A percentile compares a stretch with the other conserved stretches of the same genome.
These are phyloP conservation scores for Pseudorectes ferrugineus DNA, from an alignment of 2,113 vertebrate genomes.

Conservation along the genomic window DNA sequence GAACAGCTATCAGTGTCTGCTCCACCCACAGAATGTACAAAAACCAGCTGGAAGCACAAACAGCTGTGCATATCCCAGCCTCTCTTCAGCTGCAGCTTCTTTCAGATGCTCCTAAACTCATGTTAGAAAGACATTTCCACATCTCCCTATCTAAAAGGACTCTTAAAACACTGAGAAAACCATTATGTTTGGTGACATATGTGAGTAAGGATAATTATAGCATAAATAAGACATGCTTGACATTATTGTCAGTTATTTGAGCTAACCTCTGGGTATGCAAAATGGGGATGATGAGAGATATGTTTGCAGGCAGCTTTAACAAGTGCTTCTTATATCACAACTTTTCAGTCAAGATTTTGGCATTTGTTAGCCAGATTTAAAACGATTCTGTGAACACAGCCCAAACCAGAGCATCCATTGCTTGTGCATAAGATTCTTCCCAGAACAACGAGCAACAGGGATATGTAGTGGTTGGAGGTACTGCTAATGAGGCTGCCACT, in stretches of 20 bases:
- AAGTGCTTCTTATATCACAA: not conserved
- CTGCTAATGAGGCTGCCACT: not conserved
- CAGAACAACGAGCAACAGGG: not conserved
- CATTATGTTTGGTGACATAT: not conserved
- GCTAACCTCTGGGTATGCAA: not conserved
- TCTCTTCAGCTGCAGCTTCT: not conserved
- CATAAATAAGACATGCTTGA: not conserved
- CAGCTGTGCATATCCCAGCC: not conserved
- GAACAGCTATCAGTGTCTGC: conserved; percentile 15
- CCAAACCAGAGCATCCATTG: not conserved
- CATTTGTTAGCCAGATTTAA: not conserved
- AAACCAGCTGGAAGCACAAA: conserved; percentile 28
- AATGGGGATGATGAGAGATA: not conserved
- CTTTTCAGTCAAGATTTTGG: not conserved
- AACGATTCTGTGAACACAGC: not conserved
- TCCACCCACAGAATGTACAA: not conserved
- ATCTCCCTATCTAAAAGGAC: not conserved
- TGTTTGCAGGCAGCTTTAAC: not conserved
- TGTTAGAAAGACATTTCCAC: not conserved
- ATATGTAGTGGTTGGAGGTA: not conserved
- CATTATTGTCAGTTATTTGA: not conserved
- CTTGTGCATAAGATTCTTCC: not conserved
- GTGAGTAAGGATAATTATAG: conserved; percentile 11
- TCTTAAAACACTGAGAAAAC: not conserved
- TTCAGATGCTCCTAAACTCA: not conserved